Evolutionary conservation across 53 echinoderm and acorn worm species (phyloP).

Genomic region (Echinarachnius parma): DNA sequence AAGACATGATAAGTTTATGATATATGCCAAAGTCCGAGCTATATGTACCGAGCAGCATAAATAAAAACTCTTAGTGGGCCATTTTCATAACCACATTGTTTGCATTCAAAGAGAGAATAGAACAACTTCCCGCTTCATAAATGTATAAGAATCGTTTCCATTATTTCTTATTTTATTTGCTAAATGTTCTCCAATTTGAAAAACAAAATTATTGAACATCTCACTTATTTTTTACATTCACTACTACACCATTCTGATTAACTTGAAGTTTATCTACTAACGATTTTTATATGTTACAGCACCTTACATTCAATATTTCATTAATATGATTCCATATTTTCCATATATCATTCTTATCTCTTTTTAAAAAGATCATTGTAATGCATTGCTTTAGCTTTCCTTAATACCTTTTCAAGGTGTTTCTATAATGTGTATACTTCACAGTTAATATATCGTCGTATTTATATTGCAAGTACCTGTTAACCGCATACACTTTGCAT

Average conservation of each 20-base stretch:
- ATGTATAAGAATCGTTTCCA: not conserved
- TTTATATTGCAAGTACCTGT: no score
- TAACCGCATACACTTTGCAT: no score
- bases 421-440: not conserved
- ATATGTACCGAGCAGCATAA: not conserved
- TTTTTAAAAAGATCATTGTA: not conserved
- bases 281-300: not conserved
- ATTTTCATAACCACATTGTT: not conserved
- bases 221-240: not conserved
- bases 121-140: not conserved
- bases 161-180: not conserved
- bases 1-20: not conserved
- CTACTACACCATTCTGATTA: not conserved
- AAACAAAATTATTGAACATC: not conserved
- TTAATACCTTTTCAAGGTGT: not conserved
- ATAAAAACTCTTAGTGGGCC: not conserved
- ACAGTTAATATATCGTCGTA: not conserved
- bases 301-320: not conserved
- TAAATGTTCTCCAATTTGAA: not conserved
- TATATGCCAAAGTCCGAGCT: not conserved
- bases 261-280: not conserved
- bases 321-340: not conserved
- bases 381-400: not conserved
- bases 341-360: not conserved
- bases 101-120: not conserved